Base-by-base conservation (phyloP, 2,797 vertebrate species). In the Varecia variegata region DNA sequence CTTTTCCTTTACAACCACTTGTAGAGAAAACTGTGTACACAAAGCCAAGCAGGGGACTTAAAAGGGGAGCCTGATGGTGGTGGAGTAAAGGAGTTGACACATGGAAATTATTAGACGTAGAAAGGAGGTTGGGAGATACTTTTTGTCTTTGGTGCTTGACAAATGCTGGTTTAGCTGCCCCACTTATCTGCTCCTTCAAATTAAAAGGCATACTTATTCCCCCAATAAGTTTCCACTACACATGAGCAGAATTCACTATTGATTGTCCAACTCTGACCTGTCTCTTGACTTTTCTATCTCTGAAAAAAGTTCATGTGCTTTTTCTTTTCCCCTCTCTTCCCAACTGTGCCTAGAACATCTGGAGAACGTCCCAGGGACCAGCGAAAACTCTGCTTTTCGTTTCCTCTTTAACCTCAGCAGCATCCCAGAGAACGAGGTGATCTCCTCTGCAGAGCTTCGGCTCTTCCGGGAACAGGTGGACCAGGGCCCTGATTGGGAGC, bases 391-490 rank as follows among this genome's bases (percentile, higher is more conserved):
- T 21, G 98, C 98, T 96, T 98, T 99, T 71, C 99, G 99, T 96
- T 99, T 99, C 98, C 97, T 99, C 97, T 99, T 99, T 98, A 99
- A 99, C 99, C 99, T 99, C 98, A 99, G 99, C 99, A 99, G 99
- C 98, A 99, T 99, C 98, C 99, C 99, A 3, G 99, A 99, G 87
- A 99, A 99, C 6, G 99, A 99, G 98, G 99, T 99, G 98, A 99
- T 99, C 93, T 99, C 99, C 7, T 99, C 99, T 0, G 99, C 99
- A 18, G 99, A 99, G 98, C 99, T 99, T 88, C 98, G 99, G 96
- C 98, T 99, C 96, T 99, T 99, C 98, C 99, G 99, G 77, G 99
- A 99, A 95, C 99, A 99, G 98, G 98, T 99, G 84, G 97, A 99
- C 20, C 98, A 99, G 95, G 98, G 98, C 94, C 94, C 97, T 58